These are phyloP conservation scores for Illadopsis cleaveri DNA, from an alignment of 2,113 vertebrate genomes.

Conservation along the genomic window DNA sequence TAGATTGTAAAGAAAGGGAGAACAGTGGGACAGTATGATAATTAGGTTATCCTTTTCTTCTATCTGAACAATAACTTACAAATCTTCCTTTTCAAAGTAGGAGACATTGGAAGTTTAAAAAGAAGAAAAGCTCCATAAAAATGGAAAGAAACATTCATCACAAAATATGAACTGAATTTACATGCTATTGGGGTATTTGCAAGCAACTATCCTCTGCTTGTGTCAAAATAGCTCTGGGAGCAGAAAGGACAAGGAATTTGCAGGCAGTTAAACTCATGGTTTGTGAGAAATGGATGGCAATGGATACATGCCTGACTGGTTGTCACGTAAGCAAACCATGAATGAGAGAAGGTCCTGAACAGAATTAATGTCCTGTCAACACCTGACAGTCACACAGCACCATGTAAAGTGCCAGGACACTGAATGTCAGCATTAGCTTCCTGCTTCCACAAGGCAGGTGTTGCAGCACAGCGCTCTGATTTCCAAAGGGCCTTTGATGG, in stretches of 20 bases:
- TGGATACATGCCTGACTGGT: neutral
- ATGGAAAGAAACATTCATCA: neutral
- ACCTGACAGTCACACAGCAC: neutral
- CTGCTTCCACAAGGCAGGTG: neutral
- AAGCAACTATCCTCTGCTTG: neutral
- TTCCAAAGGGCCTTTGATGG: neutral
- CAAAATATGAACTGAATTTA: neutral
- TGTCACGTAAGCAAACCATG: neutral
- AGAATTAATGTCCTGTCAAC: neutral
- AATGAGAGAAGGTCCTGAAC: neutral
- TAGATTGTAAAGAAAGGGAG: neutral
- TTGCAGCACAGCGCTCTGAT: neutral
- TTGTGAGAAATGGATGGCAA: neutral
- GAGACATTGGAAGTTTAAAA: neutral
- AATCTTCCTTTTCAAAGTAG: neutral
- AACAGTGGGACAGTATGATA: neutral
- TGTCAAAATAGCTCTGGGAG: neutral
- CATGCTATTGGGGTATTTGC: neutral
- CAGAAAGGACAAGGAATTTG: neutral
- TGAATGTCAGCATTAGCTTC: neutral
- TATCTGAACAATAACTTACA: neutral
- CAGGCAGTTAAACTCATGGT: neutral
- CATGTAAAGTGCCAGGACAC: neutral
- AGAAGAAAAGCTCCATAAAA: neutral
- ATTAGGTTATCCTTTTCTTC: neutral